Conservation (phyloP, 2,797 vertebrate genomes). For the Micromesistius poutassou region DNA sequence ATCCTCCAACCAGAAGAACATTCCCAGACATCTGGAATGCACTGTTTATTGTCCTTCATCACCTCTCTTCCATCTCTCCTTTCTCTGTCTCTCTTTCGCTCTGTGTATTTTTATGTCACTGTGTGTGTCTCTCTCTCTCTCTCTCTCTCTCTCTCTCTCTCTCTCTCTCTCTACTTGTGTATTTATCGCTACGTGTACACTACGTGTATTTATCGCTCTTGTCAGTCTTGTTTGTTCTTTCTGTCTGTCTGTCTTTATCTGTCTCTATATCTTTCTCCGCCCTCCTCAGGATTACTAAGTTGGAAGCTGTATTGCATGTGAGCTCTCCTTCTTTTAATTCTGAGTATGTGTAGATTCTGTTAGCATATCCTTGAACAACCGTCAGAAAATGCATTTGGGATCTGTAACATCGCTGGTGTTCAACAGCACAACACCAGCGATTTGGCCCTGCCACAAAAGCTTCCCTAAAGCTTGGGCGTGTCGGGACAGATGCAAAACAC, state of each 20-base stretch:
- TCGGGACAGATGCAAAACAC: neutral
- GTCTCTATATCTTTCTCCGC: neutral
- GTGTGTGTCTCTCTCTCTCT: neutral
- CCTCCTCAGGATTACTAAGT: no score
- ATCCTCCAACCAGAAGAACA: neutral
- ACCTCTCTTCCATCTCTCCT: neutral
- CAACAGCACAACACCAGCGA: neutral
- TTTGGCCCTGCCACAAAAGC: neutral
- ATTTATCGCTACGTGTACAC: no score
- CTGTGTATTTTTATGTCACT: neutral
- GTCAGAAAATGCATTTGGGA: neutral
- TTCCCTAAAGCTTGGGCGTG: neutral
- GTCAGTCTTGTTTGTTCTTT: neutral
- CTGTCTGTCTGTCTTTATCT: neutral
- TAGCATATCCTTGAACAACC: neutral
- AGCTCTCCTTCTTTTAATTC: neutral
- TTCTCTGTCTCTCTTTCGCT: neutral
- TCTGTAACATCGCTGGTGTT: neutral
- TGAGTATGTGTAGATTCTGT: no score
- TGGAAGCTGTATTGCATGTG: no score
- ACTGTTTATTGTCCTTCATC: conserved; percentile 5
- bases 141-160: neutral
- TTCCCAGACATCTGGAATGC: conserved; percentile 4
- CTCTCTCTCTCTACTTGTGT: no score
- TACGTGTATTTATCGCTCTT: neutral